Percentiles rank a stretch among this genome's conserved stretches.
These are phyloP conservation scores for Pegea sp. DNA, from an alignment of 23 tunicate genomes.

Conservation along the genomic window DNA sequence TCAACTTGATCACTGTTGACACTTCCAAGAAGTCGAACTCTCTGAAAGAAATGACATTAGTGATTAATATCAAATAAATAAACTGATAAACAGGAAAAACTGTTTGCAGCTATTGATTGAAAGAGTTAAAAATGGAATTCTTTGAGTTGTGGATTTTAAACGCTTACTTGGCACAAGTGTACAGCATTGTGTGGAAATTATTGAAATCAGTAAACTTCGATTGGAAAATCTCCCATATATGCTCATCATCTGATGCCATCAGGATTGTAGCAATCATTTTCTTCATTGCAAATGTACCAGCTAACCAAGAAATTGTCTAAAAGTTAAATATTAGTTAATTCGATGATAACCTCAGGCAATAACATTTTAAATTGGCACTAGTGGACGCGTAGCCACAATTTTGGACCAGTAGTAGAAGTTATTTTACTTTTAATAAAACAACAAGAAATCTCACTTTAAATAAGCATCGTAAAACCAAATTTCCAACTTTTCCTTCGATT, in stretches of 20 bases:
- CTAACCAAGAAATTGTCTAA: slow-evolving; percentile 38
- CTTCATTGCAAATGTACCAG: slow-evolving; percentile 62
- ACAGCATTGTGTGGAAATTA: slow-evolving; percentile 96
- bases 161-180: slow-evolving; percentile 95
- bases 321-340: no score
- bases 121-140: no score
- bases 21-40: slow-evolving; percentile 94
- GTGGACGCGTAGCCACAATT: no score
- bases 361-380: no score
- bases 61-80: not conserved
- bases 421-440: not conserved
- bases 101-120: no score
- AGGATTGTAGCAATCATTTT: slow-evolving; percentile 42
- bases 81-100: no score
- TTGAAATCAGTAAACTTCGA: slow-evolving; percentile 88
- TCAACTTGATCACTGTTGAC: slow-evolving; percentile 45
- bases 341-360: no score
- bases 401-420: not conserved
- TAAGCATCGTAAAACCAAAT: slow-evolving; percentile 26
- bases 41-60: slow-evolving; percentile 11
- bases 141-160: not conserved
- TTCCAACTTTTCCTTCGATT: slow-evolving; percentile 28
- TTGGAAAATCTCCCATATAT: slow-evolving; percentile 91
- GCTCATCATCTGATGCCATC: slow-evolving; percentile 78
- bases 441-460: slow-evolving; percentile 21